Percentiles rank a stretch among this genome's conserved stretches.
Evolutionary conservation across 2,888 invertebrate species (phyloP).

Genomic region (Chironomus riparius): DNA sequence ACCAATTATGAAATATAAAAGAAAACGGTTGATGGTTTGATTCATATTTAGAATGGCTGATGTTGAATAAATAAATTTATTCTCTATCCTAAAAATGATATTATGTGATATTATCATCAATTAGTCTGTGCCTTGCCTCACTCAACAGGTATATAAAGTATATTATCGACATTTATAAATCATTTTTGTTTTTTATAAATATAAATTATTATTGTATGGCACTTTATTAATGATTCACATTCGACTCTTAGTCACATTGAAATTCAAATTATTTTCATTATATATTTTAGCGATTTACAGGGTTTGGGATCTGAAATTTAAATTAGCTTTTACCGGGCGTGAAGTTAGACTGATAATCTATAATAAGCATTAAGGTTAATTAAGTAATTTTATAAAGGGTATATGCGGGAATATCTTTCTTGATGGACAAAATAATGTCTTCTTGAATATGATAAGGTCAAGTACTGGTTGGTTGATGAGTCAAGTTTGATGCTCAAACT

Average conservation of each 20-base stretch:
- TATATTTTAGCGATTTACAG: neutral
- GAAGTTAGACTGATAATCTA: too few relatives aligned
- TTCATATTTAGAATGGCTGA: neutral
- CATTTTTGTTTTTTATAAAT: constrained; percentile 1
- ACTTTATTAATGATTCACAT: constrained; percentile 5
- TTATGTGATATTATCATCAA: constrained; percentile 8
- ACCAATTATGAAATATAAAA: constrained; percentile 15
- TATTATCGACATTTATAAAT: constrained; percentile 3
- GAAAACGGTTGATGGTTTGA: constrained; percentile 7
- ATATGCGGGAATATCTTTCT: too few relatives aligned
- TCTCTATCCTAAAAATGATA: neutral
- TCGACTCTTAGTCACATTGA: neutral
- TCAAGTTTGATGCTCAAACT: too few relatives aligned
- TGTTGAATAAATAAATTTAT: neutral
- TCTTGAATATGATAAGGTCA: too few relatives aligned
- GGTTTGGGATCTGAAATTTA: too few relatives aligned
- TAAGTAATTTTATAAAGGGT: too few relatives aligned
- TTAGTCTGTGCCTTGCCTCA: neutral
- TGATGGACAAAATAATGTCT: too few relatives aligned
- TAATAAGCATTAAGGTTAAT: too few relatives aligned
- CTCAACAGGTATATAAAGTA: constrained; percentile 1
- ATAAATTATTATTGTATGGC: neutral
- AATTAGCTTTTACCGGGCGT: too few relatives aligned
- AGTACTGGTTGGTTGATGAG: too few relatives aligned
- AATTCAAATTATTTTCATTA: neutral